Percentiles rank a stretch among this genome's conserved stretches.
These are phyloP conservation scores for Stigmatopora argus DNA, from an alignment of 2,113 vertebrate genomes.

Conservation along the genomic window DNA sequence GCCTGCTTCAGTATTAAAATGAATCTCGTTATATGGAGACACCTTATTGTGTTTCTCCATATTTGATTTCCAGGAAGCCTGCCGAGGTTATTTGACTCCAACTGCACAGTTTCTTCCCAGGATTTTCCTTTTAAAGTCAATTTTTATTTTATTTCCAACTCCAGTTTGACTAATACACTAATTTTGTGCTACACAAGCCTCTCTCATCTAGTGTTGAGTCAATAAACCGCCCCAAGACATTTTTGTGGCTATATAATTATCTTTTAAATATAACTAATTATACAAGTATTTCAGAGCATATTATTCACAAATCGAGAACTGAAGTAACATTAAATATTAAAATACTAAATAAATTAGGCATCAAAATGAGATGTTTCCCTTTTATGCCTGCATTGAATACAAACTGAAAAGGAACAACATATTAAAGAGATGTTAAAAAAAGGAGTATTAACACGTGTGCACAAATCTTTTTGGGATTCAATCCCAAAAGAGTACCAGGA, in stretches of 20 bases:
- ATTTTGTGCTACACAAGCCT: background rate
- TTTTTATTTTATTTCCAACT: background rate
- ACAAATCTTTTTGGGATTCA: background rate
- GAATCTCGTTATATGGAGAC: background rate
- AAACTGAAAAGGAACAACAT: background rate
- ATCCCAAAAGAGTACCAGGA: too few species aligned
- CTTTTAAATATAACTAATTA: background rate
- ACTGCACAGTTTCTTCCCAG: background rate
- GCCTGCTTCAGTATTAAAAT: background rate
- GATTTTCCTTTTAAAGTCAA: background rate
- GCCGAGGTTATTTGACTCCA: too few species aligned
- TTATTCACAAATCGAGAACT: background rate
- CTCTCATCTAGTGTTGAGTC: background rate
- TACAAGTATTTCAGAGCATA: background rate
- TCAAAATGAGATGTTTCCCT: background rate
- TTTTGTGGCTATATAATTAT: background rate
- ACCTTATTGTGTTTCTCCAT: background rate
- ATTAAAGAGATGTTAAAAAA: background rate
- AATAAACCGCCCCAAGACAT: background rate
- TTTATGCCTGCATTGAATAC: background rate
- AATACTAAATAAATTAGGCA: background rate
- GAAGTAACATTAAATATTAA: conserved; percentile 2
- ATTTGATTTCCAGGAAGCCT: background rate
- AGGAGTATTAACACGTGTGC: background rate
- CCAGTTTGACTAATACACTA: background rate